These are phyloP conservation scores for Corythornis cristatus DNA, from an alignment of 2,113 vertebrate genomes.

Conservation along the genomic window DNA sequence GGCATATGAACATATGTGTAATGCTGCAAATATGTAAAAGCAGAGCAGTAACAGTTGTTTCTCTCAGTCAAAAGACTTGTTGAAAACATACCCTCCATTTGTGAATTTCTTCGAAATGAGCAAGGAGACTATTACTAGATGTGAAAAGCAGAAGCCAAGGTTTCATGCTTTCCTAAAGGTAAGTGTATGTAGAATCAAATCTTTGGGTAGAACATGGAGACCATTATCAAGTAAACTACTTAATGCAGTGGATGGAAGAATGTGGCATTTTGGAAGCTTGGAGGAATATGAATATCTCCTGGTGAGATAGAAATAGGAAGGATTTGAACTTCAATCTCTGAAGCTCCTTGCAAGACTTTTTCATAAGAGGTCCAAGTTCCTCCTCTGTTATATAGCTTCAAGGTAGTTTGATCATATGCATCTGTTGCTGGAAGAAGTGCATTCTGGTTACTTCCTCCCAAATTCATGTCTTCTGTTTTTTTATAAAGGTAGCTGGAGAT, in stretches of 20 bases:
- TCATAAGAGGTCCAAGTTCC: not conserved
- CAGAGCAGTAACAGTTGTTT: conserved; percentile 25
- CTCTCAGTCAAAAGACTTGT: conserved; percentile 91
- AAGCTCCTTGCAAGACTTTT: not conserved
- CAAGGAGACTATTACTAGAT: conserved; percentile 93
- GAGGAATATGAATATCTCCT: not conserved
- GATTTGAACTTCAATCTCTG: not conserved
- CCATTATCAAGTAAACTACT: not conserved
- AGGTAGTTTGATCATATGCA: not conserved
- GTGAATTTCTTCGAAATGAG: conserved; percentile 99
- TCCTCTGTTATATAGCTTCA: not conserved
- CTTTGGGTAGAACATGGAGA: not conserved
- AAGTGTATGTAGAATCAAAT: not conserved
- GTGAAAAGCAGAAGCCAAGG: conserved; percentile 95
- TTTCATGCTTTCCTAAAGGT: conserved; percentile 99
- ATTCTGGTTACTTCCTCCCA: not conserved
- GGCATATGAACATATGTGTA: not conserved
- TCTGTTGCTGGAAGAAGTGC: not conserved
- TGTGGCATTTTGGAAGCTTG: not conserved
- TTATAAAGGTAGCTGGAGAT: not conserved
- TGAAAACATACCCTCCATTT: conserved; percentile 95
- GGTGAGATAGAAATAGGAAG: not conserved
- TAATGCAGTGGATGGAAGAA: not conserved
- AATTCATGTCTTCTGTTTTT: not conserved
- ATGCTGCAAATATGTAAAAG: not conserved